Evolutionary conservation across 2,113 vertebrate genomes (phyloP).

Genomic region (Pelecanoides urinatrix): DNA sequence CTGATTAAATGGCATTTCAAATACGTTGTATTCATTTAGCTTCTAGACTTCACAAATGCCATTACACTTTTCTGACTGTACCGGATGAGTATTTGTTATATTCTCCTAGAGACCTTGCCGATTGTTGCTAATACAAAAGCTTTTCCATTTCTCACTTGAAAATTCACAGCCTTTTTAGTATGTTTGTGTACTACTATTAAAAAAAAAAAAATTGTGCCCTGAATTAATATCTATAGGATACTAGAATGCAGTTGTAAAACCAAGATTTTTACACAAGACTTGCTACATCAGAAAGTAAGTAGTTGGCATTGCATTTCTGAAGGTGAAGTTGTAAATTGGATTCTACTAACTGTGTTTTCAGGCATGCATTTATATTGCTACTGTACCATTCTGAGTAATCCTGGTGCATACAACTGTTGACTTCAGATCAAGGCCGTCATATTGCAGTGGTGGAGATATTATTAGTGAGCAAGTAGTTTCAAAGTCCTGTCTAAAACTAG

Average conservation of each 20-base stretch:
- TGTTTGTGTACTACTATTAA: background rate
- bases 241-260: background rate
- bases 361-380: no score
- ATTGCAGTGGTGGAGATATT: background rate
- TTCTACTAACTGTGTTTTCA: background rate
- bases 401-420: background rate
- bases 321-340: background rate
- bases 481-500: background rate
- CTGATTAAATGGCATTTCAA: background rate
- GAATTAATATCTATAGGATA: background rate
- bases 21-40: background rate
- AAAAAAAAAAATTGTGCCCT: no score
- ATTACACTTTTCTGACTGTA: background rate
- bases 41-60: background rate
- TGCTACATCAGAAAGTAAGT: background rate
- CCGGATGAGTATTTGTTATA: background rate
- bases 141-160: background rate
- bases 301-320: background rate
- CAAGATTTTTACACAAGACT: background rate
- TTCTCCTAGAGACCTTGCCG: background rate
- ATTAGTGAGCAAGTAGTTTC: background rate
- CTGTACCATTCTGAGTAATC: background rate
- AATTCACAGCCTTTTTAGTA: background rate
- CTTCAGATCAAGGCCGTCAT: background rate
- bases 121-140: background rate